Conservation (phyloP, 1,140 invertebrate species). For the Drosophila ercepeae region DNA sequence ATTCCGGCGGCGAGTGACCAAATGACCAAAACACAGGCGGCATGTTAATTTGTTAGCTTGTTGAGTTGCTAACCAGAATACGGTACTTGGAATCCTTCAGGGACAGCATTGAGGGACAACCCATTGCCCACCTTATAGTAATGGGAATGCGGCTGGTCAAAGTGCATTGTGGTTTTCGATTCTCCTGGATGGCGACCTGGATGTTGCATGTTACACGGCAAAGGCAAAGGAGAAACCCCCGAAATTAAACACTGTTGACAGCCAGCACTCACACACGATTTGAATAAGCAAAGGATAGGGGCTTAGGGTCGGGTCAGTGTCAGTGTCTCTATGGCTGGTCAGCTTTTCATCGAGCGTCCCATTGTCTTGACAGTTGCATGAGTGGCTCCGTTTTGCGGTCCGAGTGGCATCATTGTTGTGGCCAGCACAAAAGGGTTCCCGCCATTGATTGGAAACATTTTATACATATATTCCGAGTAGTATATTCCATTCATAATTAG, state of each 20-base stretch:
- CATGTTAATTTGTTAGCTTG: constrained; percentile 81
- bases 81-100: constrained; percentile 3
- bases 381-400: constrained; percentile 39
- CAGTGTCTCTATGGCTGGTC: constrained; percentile 40
- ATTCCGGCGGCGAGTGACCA: constrained; percentile 35
- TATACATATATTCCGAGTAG: constrained; percentile 43
- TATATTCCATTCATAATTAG: constrained; percentile 63
- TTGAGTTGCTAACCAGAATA: constrained; percentile 67
- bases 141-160: constrained; percentile 59
- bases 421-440: constrained; percentile 51
- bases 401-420: constrained; percentile 50
- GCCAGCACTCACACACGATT: constrained; percentile 74
- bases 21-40: constrained; percentile 40
- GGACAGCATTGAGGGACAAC: not conserved
- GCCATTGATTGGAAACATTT: constrained; percentile 37
- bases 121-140: constrained; percentile 36
- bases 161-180: constrained; percentile 75
- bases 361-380: constrained; percentile 75
- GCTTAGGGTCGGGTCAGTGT: constrained; percentile 1
- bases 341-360: constrained; percentile 48
- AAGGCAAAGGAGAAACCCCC: constrained; percentile 26
- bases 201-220: constrained; percentile 70
- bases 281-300: constrained; percentile 52
- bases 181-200: constrained; percentile 12
- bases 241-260: constrained; percentile 81